phyloP scores from a whole-genome alignment of 2,797 vertebrate species.

The Triplophysa bombifrons region DNA sequence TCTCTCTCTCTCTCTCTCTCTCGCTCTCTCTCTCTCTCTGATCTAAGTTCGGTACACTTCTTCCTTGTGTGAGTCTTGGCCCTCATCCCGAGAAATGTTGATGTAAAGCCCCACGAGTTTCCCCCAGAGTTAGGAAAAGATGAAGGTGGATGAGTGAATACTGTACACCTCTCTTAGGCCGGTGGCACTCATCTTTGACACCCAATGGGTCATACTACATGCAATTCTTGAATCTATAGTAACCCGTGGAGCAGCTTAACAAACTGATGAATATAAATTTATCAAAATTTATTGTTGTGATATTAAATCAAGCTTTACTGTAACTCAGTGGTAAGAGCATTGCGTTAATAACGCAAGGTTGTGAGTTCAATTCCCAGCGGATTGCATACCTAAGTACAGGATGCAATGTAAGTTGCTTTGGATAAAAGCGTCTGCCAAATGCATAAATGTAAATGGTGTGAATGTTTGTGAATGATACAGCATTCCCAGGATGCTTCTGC shows the following conservation, averaged over 20 bases:
- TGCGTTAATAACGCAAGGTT: too few relatives aligned
- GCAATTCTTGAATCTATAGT: not conserved
- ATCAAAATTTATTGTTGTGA: too few relatives aligned
- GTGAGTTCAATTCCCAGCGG: too few relatives aligned
- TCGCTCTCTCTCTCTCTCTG: not conserved
- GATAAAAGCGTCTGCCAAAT: too few relatives aligned
- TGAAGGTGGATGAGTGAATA: slow-evolving; percentile 21
- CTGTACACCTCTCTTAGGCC: not conserved
- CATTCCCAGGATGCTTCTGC: slow-evolving; percentile 32
- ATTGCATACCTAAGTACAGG: too few relatives aligned
- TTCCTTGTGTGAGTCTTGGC: slow-evolving; percentile 3
- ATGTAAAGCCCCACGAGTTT: slow-evolving; percentile 4
- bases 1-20: not conserved
- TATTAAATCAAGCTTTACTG: too few relatives aligned
- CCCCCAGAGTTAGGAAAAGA: not conserved
- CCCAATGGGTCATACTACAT: not conserved
- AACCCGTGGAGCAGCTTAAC: not conserved
- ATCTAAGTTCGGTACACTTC: not conserved
- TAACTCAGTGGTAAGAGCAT: too few relatives aligned
- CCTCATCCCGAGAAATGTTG: slow-evolving; percentile 20
- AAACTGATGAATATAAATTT: too few relatives aligned
- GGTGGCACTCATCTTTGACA: not conserved
- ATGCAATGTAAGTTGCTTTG: too few relatives aligned
- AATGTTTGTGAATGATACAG: not conserved
- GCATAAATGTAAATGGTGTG: not conserved